Evolutionary conservation across 2,888 invertebrate species (phyloP).

Genomic region (Megalurothrips usitatus): DNA sequence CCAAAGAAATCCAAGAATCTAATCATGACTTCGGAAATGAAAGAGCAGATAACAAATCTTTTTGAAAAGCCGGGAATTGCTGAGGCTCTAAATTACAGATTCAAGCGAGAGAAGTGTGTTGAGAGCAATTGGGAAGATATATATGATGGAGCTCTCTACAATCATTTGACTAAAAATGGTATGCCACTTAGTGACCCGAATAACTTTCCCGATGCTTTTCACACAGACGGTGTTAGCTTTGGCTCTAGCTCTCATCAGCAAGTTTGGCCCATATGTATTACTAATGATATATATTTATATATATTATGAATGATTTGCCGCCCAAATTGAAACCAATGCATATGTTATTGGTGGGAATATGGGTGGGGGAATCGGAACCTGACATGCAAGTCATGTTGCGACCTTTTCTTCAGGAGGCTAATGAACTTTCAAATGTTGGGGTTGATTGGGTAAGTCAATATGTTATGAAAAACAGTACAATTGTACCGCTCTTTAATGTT

Average conservation of each 20-base stretch:
- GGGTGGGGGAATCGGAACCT: too few relatives aligned
- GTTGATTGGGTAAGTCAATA: slow-evolving; percentile 31
- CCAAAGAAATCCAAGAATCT: background rate
- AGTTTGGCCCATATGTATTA: slow-evolving; percentile 35
- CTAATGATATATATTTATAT: too few relatives aligned
- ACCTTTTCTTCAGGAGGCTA: slow-evolving; percentile 35
- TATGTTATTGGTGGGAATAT: slow-evolving; percentile 36
- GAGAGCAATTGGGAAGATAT: background rate
- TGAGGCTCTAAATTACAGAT: background rate
- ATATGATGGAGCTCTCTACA: background rate
- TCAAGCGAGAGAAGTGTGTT: background rate
- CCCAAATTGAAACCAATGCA: slow-evolving; percentile 33
- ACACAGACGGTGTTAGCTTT: background rate
- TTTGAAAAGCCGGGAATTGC: too few relatives aligned
- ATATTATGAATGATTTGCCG: slow-evolving; percentile 37
- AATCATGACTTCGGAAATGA: background rate
- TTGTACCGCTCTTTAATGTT: slow-evolving; percentile 33
- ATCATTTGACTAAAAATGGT: background rate
- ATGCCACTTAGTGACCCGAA: background rate
- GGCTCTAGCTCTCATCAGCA: background rate
- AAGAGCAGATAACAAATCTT: background rate
- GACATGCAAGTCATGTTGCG: slow-evolving; percentile 33
- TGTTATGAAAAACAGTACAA: slow-evolving; percentile 27
- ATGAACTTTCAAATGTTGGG: slow-evolving; percentile 34
- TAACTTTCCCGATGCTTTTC: background rate